Evolutionary conservation across 2,797 vertebrate species (phyloP).

Genomic region (Natrix natrix): DNA sequence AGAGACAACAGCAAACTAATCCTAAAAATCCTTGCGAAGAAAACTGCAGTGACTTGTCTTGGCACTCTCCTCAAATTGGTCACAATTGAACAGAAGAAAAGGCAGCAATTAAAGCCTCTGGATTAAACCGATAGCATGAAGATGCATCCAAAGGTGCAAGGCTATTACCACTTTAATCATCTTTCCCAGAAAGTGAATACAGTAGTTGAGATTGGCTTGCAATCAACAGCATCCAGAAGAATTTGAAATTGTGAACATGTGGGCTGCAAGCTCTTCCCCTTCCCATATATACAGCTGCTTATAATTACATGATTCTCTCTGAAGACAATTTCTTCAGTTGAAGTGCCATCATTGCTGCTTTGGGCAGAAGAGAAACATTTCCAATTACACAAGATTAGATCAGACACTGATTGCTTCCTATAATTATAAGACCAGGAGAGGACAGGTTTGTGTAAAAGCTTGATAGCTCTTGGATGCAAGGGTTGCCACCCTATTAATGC

Average conservation of each 20-base stretch:
- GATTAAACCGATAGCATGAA: not conserved
- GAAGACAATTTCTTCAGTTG: not conserved
- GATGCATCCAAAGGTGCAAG: not conserved
- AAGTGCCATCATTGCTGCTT: not conserved
- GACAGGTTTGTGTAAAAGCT: not conserved
- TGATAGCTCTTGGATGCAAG: not conserved
- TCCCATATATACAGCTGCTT: not conserved
- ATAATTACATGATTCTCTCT: not conserved
- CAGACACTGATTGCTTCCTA: not conserved
- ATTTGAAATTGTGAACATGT: not conserved
- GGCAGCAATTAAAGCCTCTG: not conserved
- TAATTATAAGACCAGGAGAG: not conserved
- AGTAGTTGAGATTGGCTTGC: not conserved
- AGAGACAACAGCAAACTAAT: not conserved
- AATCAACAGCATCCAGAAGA: not conserved
- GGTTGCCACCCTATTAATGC: not conserved
- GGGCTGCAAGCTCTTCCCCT: not conserved
- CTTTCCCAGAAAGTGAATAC: not conserved
- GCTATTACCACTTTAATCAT: not conserved
- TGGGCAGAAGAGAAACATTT: not conserved
- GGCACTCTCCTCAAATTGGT: not conserved
- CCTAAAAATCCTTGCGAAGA: not conserved
- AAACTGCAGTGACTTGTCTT: not conserved
- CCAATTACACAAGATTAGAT: not conserved
- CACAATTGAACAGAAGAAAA: not conserved